phyloP scores from a whole-genome alignment of 2,113 vertebrate genomes.

The Varanus komodoensis region DNA sequence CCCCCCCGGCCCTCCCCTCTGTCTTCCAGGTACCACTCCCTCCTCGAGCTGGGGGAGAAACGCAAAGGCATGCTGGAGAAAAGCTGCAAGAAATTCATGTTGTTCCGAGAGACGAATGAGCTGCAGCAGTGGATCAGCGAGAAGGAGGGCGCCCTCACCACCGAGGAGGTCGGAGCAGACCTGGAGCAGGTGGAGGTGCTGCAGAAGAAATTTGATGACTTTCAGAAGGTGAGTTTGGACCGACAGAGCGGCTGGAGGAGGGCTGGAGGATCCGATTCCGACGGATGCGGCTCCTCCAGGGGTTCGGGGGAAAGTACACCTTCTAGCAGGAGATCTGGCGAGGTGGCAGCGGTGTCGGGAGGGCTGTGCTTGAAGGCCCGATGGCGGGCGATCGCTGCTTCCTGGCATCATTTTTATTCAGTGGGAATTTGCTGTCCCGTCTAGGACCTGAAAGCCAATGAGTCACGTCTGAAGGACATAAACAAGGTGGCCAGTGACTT shows the following conservation, averaged over 20 bases:
- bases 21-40: slow-evolving; percentile 86
- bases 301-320: too few species aligned
- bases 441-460: slow-evolving; percentile 97
- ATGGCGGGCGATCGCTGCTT: background rate
- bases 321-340: too few species aligned
- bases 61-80: slow-evolving; percentile 98
- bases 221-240: slow-evolving; percentile 89
- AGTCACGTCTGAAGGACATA: slow-evolving; percentile 96
- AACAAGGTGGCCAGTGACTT: slow-evolving; percentile 96
- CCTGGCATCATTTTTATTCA: slow-evolving; percentile 2
- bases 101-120: slow-evolving; percentile 96
- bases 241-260: background rate
- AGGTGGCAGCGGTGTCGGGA: too few species aligned
- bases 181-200: slow-evolving; percentile 98
- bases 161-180: slow-evolving; percentile 94
- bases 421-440: background rate
- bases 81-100: slow-evolving; percentile 98
- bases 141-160: slow-evolving; percentile 93
- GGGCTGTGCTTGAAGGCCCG: too few species aligned
- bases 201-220: slow-evolving; percentile 99
- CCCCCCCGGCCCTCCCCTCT: background rate
- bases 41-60: slow-evolving; percentile 93
- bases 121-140: slow-evolving; percentile 98
- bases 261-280: background rate
- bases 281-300: too few species aligned